phyloP scores from a whole-genome alignment of 1,140 invertebrate genomes.

The Meteorus sp. region DNA sequence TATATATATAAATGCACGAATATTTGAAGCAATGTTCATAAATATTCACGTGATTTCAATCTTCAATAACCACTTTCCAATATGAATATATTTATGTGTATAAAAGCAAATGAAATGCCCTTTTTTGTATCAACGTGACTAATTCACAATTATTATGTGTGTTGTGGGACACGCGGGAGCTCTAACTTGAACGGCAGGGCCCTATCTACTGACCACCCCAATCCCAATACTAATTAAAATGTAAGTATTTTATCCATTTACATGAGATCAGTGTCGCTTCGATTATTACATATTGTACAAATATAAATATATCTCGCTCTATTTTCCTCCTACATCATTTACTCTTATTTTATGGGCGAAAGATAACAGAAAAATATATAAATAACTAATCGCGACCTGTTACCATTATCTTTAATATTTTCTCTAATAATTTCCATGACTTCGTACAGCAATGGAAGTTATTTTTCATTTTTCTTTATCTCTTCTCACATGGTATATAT shows the following conservation, averaged over 20 bases:
- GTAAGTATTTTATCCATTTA: constrained; percentile 57
- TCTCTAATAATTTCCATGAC: too few species aligned
- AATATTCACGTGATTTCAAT: too few species aligned
- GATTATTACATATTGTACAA: too few species aligned
- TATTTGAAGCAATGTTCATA: too few species aligned
- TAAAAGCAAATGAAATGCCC: constrained; percentile 15
- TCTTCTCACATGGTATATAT: too few species aligned
- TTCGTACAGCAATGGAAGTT: too few species aligned
- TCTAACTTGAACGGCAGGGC: constrained; percentile 57
- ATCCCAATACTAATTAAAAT: constrained; percentile 58
- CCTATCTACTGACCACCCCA: constrained; percentile 57
- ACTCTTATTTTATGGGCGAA: constrained; percentile 6
- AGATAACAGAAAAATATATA: constrained; percentile 21
- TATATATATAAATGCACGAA: neutral
- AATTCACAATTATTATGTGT: constrained; percentile 58
- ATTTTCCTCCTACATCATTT: constrained; percentile 5
- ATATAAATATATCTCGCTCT: too few species aligned
- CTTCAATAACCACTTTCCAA: too few species aligned
- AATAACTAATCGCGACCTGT: neutral
- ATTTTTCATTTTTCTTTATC: too few species aligned
- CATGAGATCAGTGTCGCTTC: constrained; percentile 48
- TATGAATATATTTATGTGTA: constrained; percentile 3
- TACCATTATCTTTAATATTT: too few species aligned
- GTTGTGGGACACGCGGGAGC: constrained; percentile 58
- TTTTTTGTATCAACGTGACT: constrained; percentile 47